Evolutionary conservation across 2,113 vertebrate genomes (phyloP).

Genomic region (Ranitomeya imitator): DNA sequence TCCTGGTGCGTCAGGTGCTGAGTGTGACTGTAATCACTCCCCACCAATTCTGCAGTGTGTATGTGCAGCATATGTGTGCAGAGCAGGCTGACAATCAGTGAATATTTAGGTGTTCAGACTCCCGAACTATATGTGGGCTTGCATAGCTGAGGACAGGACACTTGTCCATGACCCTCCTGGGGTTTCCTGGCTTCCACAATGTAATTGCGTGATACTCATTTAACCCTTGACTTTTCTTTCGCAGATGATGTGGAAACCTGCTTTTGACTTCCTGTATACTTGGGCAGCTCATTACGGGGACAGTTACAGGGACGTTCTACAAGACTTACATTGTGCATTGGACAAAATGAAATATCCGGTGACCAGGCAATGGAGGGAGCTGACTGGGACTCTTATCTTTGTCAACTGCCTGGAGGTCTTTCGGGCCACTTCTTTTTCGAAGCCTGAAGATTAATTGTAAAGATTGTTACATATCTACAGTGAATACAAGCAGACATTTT

Average conservation of each 20-base stretch:
- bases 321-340: conserved; percentile 89
- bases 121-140: too few species aligned
- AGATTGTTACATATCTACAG: neutral
- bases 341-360: conserved; percentile 96
- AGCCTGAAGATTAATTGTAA: conserved; percentile 63
- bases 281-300: conserved; percentile 89
- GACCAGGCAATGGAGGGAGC: conserved; percentile 89
- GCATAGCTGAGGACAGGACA: neutral
- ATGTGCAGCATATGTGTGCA: too few species aligned
- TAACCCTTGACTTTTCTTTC: conserved; percentile 31
- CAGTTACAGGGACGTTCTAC: conserved; percentile 86
- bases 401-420: conserved; percentile 88
- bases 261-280: conserved; percentile 92
- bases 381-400: conserved; percentile 88
- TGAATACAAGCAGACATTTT: neutral
- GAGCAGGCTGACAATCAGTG: too few species aligned
- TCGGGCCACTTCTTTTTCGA: conserved; percentile 76
- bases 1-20: too few species aligned
- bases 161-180: neutral
- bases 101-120: neutral
- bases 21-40: too few species aligned
- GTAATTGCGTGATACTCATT: neutral
- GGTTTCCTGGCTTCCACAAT: neutral
- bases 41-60: too few species aligned
- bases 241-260: conserved; percentile 98